Base-by-base conservation (phyloP, 2,113 vertebrate genomes). In the Cyprinodon variegatus region DNA sequence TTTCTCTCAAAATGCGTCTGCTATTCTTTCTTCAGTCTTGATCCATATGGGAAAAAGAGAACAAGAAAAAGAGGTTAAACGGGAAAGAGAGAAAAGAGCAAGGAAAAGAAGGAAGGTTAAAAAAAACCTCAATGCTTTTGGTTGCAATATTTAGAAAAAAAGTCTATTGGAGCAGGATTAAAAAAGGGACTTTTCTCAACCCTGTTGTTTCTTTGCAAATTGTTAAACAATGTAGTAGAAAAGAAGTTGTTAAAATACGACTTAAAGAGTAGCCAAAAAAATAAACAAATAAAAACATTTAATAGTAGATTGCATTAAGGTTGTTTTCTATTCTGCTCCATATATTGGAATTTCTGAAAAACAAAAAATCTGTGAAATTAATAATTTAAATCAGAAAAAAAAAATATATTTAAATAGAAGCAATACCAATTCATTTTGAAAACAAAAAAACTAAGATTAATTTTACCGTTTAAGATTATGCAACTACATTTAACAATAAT, bases 1-100 rank as follows among this genome's bases (percentile, higher is more conserved):
- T 92, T 92, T 88, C 85, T 86, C 41, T 93, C 93, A 81, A 91
- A 94, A 92, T 92, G 89, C 81, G 75, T 93, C 90, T 92, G 90
- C 93, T 93, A 91, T 94, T 95, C 90, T 92, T 91, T 79, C 79
- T 88, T 90, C 86, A 78, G 76, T 90, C 91, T 84, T 85, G 89
- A 92, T 93, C 89, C 91, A 87, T 70, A 84, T 70, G 43, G 69
- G 73, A 83, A 72, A 88, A 82, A 90, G 48, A 67, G 72, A 80
- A 82, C 65, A 75, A 90, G 86, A 83, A 81, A 78, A 63, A 63
- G 63, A 74, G 62, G 48, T 74, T 76, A 74, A 65, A 67, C 62
- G 41, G 76, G 65, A 36, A 68, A 50, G 65, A 36, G 65, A 50
- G 65, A 85, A 12, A 61, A 46, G 20, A 53, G 20, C 50, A 65